Evolutionary conservation across 2,797 vertebrate species (phyloP), one percentile per base, ranked within the genome.

Genomic region (Oryzias dopingdopingensis): DNA sequence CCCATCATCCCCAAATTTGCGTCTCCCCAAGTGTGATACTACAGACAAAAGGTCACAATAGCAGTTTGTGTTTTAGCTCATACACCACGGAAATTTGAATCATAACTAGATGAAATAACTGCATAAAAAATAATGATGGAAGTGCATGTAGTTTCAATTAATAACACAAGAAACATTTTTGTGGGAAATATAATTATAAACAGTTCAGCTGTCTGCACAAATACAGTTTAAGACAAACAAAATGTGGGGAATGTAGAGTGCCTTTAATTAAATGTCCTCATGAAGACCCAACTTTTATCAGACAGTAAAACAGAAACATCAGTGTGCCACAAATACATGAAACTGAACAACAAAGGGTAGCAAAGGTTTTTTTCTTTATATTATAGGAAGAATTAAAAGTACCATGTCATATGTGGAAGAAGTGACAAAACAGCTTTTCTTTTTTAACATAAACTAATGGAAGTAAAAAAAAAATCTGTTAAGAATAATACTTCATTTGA

Each of bases 161-260:
- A 46, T 20, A 44, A 44, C 6, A 49, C 45, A 24, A 22, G 13
- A 1, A 41, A 40, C 26, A 42, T 70, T 29, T 4, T 49, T 55
- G 50, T 62, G 49, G 24, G 2, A 43, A 53, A 57, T 55, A 58
- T 22, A 37, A 42, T 67, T 43, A 80, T 71, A 86, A 83, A 80
- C 68, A 87, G 73, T 51, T 76, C 23, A 13, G 66, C 42, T 59
- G 46, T 81, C 52, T 79, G 70, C 61, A 49, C 68, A 81, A 81
- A 87, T 77, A 84, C 65, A 67, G 49, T 84, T 91, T 91, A 88
- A 85, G 86, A 75, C 45, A 72, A 74, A 76, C 44, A 75, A 59
- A 82, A 54, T 68, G 61, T 60, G 49, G 51, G 59, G 76, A 80
- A 70, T 1, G 65, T 43, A 7, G 70, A 61, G 42, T 70, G 62